Evolutionary conservation across 2,888 invertebrate genomes (phyloP).

Genomic region (Apodemia mormo): DNA sequence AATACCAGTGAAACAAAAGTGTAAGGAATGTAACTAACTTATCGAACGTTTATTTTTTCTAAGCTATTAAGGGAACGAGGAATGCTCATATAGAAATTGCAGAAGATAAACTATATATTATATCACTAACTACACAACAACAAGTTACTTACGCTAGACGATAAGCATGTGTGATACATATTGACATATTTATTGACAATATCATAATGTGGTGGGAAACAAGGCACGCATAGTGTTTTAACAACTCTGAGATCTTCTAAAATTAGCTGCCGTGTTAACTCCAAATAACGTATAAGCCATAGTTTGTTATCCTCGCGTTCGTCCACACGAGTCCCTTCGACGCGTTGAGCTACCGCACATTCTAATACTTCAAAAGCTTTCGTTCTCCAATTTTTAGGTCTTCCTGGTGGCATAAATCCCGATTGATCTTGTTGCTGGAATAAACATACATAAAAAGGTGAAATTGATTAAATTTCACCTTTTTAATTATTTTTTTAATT

Average conservation of each 20-base stretch:
- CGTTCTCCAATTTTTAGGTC: slow-evolving; percentile 95
- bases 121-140: background rate
- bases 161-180: slow-evolving; percentile 96
- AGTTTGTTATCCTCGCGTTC: slow-evolving; percentile 94
- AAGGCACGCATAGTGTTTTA: slow-evolving; percentile 93
- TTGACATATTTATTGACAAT: slow-evolving; percentile 94
- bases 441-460: slow-evolving; percentile 31
- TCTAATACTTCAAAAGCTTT: slow-evolving; percentile 92
- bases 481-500: too few species aligned
- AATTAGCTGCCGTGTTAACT: slow-evolving; percentile 92
- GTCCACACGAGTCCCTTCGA: slow-evolving; percentile 97
- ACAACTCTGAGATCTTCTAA: slow-evolving; percentile 95
- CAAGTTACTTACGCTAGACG: slow-evolving; percentile 84
- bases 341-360: slow-evolving; percentile 89
- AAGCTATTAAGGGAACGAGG: too few species aligned
- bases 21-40: too few species aligned
- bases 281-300: slow-evolving; percentile 97
- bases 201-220: slow-evolving; percentile 97
- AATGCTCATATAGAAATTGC: too few species aligned
- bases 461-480: too few species aligned
- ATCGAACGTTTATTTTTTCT: too few species aligned
- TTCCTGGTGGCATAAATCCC: slow-evolving; percentile 95
- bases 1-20: too few species aligned
- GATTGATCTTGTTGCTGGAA: slow-evolving; percentile 87
- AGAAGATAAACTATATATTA: too few species aligned